Conservation (phyloP, 2,113 vertebrate species). For the Tretioscincus oriximinensis region DNA sequence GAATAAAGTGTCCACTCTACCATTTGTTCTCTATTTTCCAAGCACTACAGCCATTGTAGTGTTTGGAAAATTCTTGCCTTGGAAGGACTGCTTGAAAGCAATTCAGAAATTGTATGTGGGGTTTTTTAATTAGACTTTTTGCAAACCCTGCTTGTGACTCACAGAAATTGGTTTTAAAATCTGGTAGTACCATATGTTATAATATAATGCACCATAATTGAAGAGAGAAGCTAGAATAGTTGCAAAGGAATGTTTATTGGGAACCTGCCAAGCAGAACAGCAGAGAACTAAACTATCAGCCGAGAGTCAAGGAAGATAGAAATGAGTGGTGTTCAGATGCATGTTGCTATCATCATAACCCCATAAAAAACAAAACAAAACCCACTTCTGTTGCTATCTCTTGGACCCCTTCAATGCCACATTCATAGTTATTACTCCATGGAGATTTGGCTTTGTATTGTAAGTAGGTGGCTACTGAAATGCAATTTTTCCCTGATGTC, state of each 20-base stretch:
- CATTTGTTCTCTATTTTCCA: too few species aligned
- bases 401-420: too few species aligned
- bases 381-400: too few species aligned
- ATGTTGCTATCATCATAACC: rapidly evolving
- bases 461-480: too few species aligned
- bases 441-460: too few species aligned
- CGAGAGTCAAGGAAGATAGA: neutral
- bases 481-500: too few species aligned
- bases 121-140: constrained; percentile 14
- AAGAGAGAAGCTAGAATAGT: constrained; percentile 1
- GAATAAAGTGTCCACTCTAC: too few species aligned
- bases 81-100: too few species aligned
- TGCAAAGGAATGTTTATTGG: constrained; percentile 1
- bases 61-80: too few species aligned
- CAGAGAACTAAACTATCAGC: neutral
- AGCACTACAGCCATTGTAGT: too few species aligned
- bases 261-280: neutral
- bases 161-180: constrained; percentile 1
- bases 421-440: too few species aligned
- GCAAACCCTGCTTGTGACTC: constrained; percentile 5
- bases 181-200: constrained; percentile 4
- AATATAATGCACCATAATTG: neutral
- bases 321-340: neutral
- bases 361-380: rapidly evolving
- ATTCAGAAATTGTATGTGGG: too few species aligned